Percentiles rank a stretch among this genome's conserved stretches.
Evolutionary conservation across 2,113 vertebrate species (phyloP).

Genomic region (Ailuropoda melanoleuca): DNA sequence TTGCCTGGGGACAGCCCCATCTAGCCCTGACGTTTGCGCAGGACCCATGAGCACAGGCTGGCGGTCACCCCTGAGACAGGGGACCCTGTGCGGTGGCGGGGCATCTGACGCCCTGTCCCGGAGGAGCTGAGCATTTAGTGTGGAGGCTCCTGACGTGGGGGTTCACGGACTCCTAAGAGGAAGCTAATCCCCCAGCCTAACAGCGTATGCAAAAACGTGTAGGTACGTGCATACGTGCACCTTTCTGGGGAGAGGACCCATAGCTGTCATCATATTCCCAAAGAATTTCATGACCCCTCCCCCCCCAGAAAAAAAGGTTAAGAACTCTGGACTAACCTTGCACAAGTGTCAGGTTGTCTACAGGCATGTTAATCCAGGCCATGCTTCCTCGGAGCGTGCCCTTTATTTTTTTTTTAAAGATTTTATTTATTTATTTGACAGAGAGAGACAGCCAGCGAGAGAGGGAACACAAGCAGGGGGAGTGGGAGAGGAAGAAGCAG

Average conservation of each 20-base stretch:
- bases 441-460: too few species aligned
- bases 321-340: background rate
- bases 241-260: background rate
- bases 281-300: background rate
- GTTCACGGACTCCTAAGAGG: background rate
- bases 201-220: background rate
- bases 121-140: slow-evolving; percentile 3
- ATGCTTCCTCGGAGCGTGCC: background rate
- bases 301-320: background rate
- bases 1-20: background rate
- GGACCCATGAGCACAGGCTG: background rate
- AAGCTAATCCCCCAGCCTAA: background rate
- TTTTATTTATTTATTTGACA: too few species aligned
- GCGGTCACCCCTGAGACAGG: background rate
- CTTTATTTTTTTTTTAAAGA: too few species aligned
- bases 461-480: too few species aligned
- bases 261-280: slow-evolving; percentile 2
- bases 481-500: too few species aligned
- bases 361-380: background rate
- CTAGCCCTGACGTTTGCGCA: background rate
- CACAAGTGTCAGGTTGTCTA: background rate
- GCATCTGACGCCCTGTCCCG: background rate
- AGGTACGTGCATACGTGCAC: background rate
- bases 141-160: background rate
- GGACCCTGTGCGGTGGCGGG: background rate